Evolutionary conservation across 2,797 vertebrate species (phyloP).

Genomic region (Brachymystax lenok): DNA sequence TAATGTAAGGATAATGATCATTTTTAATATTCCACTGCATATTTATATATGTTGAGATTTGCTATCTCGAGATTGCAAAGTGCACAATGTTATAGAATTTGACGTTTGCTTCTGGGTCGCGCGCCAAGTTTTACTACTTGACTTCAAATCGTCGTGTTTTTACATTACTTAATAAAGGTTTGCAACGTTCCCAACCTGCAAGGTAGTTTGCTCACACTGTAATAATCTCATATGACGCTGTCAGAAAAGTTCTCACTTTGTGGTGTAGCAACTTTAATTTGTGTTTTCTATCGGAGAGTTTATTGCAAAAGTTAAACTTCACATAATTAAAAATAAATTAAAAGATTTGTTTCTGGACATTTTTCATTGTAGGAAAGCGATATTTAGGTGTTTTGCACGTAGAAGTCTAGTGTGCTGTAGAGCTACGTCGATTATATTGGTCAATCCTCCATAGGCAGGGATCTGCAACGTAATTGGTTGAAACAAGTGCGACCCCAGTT

Average conservation of each 20-base stretch:
- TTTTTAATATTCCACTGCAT: neutral
- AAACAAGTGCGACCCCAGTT: neutral
- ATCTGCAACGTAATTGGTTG: slow-evolving; percentile 42
- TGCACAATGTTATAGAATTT: too few species aligned
- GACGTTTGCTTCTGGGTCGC: too few species aligned
- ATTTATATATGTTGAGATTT: neutral
- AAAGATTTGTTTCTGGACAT: neutral
- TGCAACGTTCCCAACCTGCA: too few species aligned
- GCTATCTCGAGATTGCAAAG: too few species aligned
- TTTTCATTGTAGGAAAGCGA: neutral
- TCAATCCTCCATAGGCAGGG: slow-evolving; percentile 11
- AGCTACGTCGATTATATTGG: slow-evolving; percentile 43
- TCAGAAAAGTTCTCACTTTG: too few species aligned
- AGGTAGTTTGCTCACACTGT: too few species aligned
- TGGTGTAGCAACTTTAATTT: neutral
- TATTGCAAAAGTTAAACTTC: neutral
- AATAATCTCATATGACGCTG: too few species aligned
- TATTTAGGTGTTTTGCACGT: neutral
- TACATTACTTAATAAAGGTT: too few species aligned
- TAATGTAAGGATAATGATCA: slow-evolving; percentile 37
- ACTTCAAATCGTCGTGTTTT: too few species aligned
- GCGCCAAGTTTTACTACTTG: too few species aligned
- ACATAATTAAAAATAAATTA: neutral
- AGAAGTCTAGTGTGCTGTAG: slow-evolving; percentile 9
- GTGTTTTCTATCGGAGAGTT: neutral